These are phyloP conservation scores for Eciton burchellii DNA, from an alignment of 1,140 invertebrate species.

Conservation along the genomic window DNA sequence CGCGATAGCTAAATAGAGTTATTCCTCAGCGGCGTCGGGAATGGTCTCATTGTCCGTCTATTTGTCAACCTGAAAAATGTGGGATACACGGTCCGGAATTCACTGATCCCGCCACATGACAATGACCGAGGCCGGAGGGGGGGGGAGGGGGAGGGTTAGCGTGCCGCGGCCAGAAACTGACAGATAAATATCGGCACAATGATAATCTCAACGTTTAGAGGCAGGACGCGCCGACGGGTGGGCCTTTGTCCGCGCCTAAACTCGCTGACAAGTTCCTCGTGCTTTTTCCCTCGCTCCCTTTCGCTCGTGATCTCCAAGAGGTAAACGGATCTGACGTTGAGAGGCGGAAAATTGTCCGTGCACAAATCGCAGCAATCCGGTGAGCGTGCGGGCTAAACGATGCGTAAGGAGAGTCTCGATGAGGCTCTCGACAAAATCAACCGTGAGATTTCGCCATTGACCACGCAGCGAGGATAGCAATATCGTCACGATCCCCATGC, in stretches of 20 bases:
- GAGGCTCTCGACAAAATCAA: constrained; percentile 40
- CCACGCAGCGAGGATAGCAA: constrained; percentile 4
- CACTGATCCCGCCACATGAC: constrained; percentile 57
- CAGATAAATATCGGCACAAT: constrained; percentile 82
- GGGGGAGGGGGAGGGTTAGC: not conserved
- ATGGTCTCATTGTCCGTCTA: constrained; percentile 76
- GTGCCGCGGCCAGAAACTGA: constrained; percentile 68
- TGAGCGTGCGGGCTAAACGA: constrained; percentile 63
- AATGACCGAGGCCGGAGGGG: no score
- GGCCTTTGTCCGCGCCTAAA: constrained; percentile 70
- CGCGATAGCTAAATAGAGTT: constrained; percentile 69
- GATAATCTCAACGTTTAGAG: constrained; percentile 78
- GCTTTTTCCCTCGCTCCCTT: constrained; percentile 51
- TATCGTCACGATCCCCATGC: constrained; percentile 17
- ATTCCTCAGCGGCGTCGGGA: constrained; percentile 59
- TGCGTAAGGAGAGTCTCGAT: constrained; percentile 42
- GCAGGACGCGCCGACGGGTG: constrained; percentile 36
- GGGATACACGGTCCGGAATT: constrained; percentile 65
- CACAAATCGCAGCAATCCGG: constrained; percentile 62
- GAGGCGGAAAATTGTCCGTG: constrained; percentile 77
- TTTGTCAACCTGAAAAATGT: constrained; percentile 77
- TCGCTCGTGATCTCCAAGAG: constrained; percentile 26
- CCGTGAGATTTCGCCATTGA: constrained; percentile 39
- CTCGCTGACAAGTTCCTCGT: constrained; percentile 72
- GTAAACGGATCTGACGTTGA: constrained; percentile 75